Evolutionary conservation across 2,888 invertebrate genomes (phyloP).

Genomic region (Nephrocerus scutellatus): DNA sequence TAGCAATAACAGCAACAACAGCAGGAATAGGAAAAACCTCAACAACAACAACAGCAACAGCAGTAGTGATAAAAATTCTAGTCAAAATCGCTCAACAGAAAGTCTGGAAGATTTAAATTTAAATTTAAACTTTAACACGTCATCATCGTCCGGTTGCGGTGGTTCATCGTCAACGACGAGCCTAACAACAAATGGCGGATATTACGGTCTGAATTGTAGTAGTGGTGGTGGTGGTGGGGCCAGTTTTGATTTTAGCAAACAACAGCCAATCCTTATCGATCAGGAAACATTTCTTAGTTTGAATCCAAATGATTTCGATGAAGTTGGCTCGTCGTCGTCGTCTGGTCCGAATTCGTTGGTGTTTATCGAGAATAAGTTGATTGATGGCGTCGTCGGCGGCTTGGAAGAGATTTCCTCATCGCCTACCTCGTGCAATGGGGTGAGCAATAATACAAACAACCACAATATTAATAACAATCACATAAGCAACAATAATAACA

Average conservation of each 20-base stretch:
- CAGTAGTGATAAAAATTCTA: slow-evolving; percentile 35
- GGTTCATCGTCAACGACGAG: slow-evolving; percentile 11
- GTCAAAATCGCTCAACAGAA: slow-evolving; percentile 36
- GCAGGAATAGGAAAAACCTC: slow-evolving; percentile 12
- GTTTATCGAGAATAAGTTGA: slow-evolving; percentile 44
- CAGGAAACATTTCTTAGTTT: slow-evolving; percentile 47
- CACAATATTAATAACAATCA: background rate
- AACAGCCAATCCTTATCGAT: slow-evolving; percentile 44
- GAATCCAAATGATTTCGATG: slow-evolving; percentile 47
- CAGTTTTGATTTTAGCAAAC: slow-evolving; percentile 32
- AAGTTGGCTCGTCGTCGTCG: slow-evolving; percentile 35
- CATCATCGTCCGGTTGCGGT: slow-evolving; percentile 20
- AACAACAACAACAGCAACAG: slow-evolving; percentile 26
- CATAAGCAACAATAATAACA: slow-evolving; percentile 22
- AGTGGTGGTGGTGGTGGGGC: slow-evolving; percentile 13
- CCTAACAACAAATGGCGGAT: slow-evolving; percentile 29
- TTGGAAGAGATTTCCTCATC: slow-evolving; percentile 11
- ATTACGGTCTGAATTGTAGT: slow-evolving; percentile 11
- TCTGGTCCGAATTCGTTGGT: slow-evolving; percentile 43
- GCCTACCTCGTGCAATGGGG: slow-evolving; percentile 7
- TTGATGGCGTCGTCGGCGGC: slow-evolving; percentile 17
- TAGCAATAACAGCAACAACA: slow-evolving; percentile 34
- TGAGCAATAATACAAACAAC: slow-evolving; percentile 19
- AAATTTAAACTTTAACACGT: slow-evolving; percentile 39
- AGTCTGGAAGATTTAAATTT: slow-evolving; percentile 46